A percentile compares a stretch with the other conserved stretches of the same genome.
Evolutionary conservation across 2,888 invertebrate species (phyloP).

Genomic region (Oxytorus armatus): DNA sequence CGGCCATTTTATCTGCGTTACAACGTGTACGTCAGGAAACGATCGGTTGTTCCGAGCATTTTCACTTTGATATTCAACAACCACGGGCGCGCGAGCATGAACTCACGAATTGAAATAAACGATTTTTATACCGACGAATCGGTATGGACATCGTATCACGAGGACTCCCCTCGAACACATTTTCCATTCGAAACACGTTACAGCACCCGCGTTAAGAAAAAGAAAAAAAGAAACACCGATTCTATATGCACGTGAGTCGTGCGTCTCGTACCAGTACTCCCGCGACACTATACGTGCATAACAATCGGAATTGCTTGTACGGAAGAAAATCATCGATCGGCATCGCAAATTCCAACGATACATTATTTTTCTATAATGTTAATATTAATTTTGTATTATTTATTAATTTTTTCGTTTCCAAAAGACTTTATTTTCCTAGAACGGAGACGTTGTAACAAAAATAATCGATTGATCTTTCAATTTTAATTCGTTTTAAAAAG

Average conservation of each 20-base stretch:
- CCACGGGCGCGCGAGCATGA: not conserved
- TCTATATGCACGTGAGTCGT: slow-evolving; percentile 1
- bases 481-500: not conserved
- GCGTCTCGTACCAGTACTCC: too few species aligned
- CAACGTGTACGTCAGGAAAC: slow-evolving; percentile 2
- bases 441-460: too few species aligned
- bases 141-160: slow-evolving; percentile 45
- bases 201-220: slow-evolving; percentile 52
- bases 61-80: slow-evolving; percentile 38
- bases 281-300: slow-evolving; percentile 6
- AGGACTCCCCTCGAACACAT: slow-evolving; percentile 1
- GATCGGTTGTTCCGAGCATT: slow-evolving; percentile 26
- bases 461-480: too few species aligned
- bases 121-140: slow-evolving; percentile 48
- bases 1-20: not conserved
- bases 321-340: slow-evolving; percentile 7
- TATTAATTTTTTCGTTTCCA: not conserved
- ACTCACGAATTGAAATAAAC: slow-evolving; percentile 44
- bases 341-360: not conserved
- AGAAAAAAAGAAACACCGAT: slow-evolving; percentile 36
- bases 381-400: not conserved
- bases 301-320: slow-evolving; percentile 23
- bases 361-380: not conserved
- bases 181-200: slow-evolving; percentile 58
- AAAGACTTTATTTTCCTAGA: too few species aligned